Conservation (phyloP, 2,888 invertebrate genomes). For the Myathropa florea region DNA sequence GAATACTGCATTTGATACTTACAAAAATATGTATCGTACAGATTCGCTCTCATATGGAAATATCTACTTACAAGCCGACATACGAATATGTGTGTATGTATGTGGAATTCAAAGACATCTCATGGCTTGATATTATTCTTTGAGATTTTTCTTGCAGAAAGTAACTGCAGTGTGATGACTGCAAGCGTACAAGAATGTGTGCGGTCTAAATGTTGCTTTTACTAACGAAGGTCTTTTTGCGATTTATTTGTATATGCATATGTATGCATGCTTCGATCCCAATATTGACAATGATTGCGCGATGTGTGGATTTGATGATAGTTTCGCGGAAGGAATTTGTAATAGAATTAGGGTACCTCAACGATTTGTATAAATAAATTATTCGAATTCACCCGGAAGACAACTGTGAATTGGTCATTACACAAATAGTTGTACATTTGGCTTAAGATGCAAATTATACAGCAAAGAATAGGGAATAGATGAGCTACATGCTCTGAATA, state of each 20-base stretch:
- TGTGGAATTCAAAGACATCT: neutral
- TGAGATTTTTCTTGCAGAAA: neutral
- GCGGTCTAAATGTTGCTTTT: constrained; percentile 10
- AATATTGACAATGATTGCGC: constrained; percentile 26
- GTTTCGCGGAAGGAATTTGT: neutral
- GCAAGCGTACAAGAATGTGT: neutral
- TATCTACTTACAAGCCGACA: too few species aligned
- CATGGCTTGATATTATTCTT: neutral
- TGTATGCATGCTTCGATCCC: neutral
- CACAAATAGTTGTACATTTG: neutral
- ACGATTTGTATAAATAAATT: neutral
- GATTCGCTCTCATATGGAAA: too few species aligned
- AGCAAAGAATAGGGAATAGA: neutral
- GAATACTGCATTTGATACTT: too few species aligned
- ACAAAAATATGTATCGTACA: too few species aligned
- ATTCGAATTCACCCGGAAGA: constrained; percentile 6
- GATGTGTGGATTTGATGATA: constrained; percentile 7
- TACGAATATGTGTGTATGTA: neutral
- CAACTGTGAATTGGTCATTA: neutral
- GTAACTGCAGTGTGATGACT: neutral
- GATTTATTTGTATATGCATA: neutral
- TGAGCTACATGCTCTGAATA: neutral
- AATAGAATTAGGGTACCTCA: neutral
- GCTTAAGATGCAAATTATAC: neutral
- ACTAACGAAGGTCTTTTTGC: neutral